phyloP scores from a whole-genome alignment of 2,797 vertebrate genomes.

The Nasua narica region DNA sequence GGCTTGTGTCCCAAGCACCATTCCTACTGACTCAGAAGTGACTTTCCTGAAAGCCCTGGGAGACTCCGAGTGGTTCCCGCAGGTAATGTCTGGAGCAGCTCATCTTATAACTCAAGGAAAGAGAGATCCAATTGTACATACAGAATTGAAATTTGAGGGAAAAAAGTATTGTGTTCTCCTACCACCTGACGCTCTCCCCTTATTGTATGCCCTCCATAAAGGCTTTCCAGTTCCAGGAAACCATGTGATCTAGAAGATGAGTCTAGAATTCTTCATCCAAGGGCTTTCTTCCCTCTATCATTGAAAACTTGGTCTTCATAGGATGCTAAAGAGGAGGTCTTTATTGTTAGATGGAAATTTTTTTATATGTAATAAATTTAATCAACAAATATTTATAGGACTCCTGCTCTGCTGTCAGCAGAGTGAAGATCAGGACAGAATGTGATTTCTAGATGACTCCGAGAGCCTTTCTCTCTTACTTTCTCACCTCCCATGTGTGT shows the following conservation, averaged over 20 bases:
- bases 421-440: background rate
- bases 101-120: constrained; percentile 49
- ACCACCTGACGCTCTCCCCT: constrained; percentile 37
- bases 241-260: background rate
- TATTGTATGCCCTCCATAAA: background rate
- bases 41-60: constrained; percentile 95
- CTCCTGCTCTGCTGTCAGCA: background rate
- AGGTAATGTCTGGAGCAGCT: constrained; percentile 86
- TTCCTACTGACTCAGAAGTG: constrained; percentile 89
- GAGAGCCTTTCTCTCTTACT: background rate
- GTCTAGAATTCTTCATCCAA: background rate
- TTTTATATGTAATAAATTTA: background rate
- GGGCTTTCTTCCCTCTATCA: background rate
- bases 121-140: background rate
- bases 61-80: constrained; percentile 97
- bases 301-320: background rate
- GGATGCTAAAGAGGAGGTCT: background rate
- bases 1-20: constrained; percentile 93
- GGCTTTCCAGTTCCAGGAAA: constrained; percentile 11
- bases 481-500: constrained; percentile 7
- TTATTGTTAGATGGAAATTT: background rate
- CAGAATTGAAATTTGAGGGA: constrained; percentile 60
- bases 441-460: background rate
- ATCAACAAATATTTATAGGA: background rate
- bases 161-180: constrained; percentile 7